These are phyloP conservation scores for Adineta ricciae DNA, from an alignment of 2,888 invertebrate genomes.

Conservation along the genomic window DNA sequence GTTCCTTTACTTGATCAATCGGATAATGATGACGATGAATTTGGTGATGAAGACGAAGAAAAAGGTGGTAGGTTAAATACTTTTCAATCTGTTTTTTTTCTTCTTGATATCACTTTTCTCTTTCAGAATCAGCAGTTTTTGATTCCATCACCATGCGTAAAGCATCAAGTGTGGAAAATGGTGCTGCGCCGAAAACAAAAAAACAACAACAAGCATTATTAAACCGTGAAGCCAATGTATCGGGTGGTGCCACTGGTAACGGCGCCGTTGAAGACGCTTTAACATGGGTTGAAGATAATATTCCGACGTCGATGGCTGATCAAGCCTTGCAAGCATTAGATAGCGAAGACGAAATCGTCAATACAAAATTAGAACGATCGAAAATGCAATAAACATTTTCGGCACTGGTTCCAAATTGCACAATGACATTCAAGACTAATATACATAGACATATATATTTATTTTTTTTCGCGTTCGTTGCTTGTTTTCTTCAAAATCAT, in stretches of 20 bases:
- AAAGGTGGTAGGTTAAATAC: background rate
- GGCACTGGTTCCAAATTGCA: background rate
- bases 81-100: no score
- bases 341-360: constrained; percentile 30
- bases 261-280: constrained; percentile 58
- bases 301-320: constrained; percentile 63
- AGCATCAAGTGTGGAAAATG: background rate
- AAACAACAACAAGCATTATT: background rate
- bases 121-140: background rate
- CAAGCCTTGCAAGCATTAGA: constrained; percentile 30
- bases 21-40: constrained; percentile 32
- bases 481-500: background rate
- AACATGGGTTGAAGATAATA: constrained; percentile 80
- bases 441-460: background rate
- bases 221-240: background rate
- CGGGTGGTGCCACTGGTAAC: background rate
- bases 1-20: constrained; percentile 68
- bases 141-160: background rate
- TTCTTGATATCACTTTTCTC: no score
- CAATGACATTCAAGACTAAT: background rate
- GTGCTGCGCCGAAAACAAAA: background rate
- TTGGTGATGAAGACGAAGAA: constrained; percentile 27
- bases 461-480: background rate
- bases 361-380: constrained; percentile 31
- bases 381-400: constrained; percentile 28